Conservation (phyloP, 2,113 vertebrate species). For the Sardina pilchardus region DNA sequence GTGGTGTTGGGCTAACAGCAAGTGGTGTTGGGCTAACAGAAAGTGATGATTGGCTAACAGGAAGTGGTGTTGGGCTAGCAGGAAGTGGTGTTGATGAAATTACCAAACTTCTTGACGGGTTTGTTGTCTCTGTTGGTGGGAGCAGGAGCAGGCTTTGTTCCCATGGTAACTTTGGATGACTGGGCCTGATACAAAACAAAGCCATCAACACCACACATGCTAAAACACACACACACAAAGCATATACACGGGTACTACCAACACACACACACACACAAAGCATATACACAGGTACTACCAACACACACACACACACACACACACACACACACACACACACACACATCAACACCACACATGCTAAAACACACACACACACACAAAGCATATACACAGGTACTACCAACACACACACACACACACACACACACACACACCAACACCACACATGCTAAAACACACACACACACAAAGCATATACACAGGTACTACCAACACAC, state of each 20-base stretch:
- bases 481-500: too few species aligned
- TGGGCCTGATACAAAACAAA: constrained; percentile 11
- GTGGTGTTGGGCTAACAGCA: not conserved
- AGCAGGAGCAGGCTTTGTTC: constrained; percentile 26
- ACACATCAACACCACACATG: not conserved
- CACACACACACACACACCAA: constrained; percentile 4
- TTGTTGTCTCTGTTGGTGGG: constrained; percentile 33
- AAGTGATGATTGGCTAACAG: not conserved
- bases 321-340: not conserved
- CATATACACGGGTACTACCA: too few species aligned
- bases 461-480: constrained; percentile 7
- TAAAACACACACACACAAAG: constrained; percentile 18
- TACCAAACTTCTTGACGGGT: constrained; percentile 41
- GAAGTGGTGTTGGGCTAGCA: not conserved
- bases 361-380: not conserved
- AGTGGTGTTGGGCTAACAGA: not conserved
- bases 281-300: not conserved
- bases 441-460: too few species aligned
- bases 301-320: constrained; percentile 3
- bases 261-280: not conserved
- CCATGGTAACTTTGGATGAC: constrained; percentile 5
- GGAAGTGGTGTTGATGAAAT: not conserved
- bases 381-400: too few species aligned
- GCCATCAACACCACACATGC: not conserved
- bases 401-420: not conserved